Evolutionary conservation across 1,140 invertebrate genomes (phyloP).

Genomic region (Archivesica marissinica): DNA sequence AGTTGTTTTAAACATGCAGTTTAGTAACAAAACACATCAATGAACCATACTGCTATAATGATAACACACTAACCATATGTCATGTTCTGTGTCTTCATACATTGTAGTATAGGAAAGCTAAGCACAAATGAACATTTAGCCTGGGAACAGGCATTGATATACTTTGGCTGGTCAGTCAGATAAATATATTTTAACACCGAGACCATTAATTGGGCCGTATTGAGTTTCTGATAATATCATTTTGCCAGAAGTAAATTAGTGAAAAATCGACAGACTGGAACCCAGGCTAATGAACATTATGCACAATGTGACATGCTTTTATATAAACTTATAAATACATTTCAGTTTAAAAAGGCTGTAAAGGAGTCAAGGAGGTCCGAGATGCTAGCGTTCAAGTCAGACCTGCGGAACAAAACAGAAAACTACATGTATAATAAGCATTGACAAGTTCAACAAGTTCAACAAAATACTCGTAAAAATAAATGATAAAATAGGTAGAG

Average conservation of each 20-base stretch:
- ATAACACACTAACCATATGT: too few relatives aligned
- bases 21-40: too few relatives aligned
- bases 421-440: too few relatives aligned
- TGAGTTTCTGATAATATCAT: neutral
- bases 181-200: neutral
- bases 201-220: neutral
- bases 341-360: neutral
- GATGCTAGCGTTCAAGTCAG: neutral
- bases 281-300: neutral
- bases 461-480: too few relatives aligned
- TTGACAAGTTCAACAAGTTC: too few relatives aligned
- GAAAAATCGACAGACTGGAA: neutral
- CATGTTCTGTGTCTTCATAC: too few relatives aligned
- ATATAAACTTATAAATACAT: neutral
- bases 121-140: too few relatives aligned
- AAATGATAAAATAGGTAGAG: too few relatives aligned
- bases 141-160: neutral
- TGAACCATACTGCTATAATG: too few relatives aligned
- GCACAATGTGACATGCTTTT: neutral
- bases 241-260: neutral
- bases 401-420: neutral
- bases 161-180: neutral
- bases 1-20: too few relatives aligned
- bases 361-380: neutral
- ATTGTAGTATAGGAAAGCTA: too few relatives aligned